A percentile compares a stretch with the other conserved stretches of the same genome.
These are phyloP conservation scores for Sarcophaga subvicina DNA, from an alignment of 2,888 invertebrate species.

Conservation along the genomic window DNA sequence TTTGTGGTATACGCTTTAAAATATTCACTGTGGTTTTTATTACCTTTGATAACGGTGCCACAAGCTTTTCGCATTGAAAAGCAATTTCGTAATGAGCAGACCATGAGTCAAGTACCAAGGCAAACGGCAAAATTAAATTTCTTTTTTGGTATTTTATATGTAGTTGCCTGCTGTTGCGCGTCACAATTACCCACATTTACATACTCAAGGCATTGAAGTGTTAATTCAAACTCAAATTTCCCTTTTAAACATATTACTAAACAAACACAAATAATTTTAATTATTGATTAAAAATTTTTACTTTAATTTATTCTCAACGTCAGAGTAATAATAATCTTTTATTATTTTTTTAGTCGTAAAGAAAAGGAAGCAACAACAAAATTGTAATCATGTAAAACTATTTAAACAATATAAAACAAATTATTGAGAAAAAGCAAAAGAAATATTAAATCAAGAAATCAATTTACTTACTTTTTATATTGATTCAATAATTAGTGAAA, in stretches of 20 bases:
- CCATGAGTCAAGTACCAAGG: constrained; percentile 91
- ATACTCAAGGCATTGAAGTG: constrained; percentile 74
- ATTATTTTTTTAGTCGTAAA: constrained; percentile 55
- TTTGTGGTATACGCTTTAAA: constrained; percentile 93
- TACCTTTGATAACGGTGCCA: constrained; percentile 93
- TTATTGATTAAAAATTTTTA: constrained; percentile 45
- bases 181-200: constrained; percentile 83
- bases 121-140: constrained; percentile 95
- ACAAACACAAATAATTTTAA: constrained; percentile 30
- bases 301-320: constrained; percentile 26
- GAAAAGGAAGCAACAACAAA: constrained; percentile 31
- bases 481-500: constrained; percentile 58
- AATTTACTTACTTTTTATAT: constrained; percentile 54
- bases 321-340: neutral
- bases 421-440: constrained; percentile 15
- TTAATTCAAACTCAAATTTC: constrained; percentile 8
- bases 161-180: constrained; percentile 90
- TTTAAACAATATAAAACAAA: constrained; percentile 33
- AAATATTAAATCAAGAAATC: constrained; percentile 48
- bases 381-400: constrained; percentile 41
- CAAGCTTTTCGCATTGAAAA: constrained; percentile 95
- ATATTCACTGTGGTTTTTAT: constrained; percentile 93
- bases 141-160: constrained; percentile 94
- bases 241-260: constrained; percentile 44
- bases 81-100: constrained; percentile 90